Evolutionary conservation across 2,888 invertebrate species (phyloP), one percentile per base, ranked within the genome.

Genomic region (Nowickia ferox): DNA sequence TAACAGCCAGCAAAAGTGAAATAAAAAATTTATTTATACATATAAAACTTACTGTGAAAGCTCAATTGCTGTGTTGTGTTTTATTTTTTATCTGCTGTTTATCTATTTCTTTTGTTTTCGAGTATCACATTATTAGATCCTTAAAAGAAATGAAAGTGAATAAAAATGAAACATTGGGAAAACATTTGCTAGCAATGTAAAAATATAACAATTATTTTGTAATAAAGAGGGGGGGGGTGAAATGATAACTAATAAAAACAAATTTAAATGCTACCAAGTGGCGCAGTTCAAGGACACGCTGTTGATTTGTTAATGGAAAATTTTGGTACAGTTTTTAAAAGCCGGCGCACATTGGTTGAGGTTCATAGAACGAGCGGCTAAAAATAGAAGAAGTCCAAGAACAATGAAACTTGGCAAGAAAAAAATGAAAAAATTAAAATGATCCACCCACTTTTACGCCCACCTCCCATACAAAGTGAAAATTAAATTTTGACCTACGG

Each of bases 221-320:
- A 77, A 59, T 44, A 5, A 61, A 30, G 42, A 44, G 57, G 19
- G 66, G 57, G 42, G 61, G 66, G 57, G 42, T 53, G 2, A 46
- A 75, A 53, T 30, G 8, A 40, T 59, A 10, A n/a, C 38, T n/a
- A n/a, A 42, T 9, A 61, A 17, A 61, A 48, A 48, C 51, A 51
- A 44, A 71, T 22, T 2, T 40, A 42, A 46, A 63, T 30, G 30
- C 19, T 57, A 44, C 8, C 40, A 77, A 84, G 78, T 69, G 69
- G 48, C 75, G 48, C 40, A 75, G 79, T 79, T 87, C 84, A 87
- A 85, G 87, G 84, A 72, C 84, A 80, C 51, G n/a, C 42, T 66
- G 65, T 68, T 76, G 76, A 68, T 75, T 72, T 51, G 44, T 53
- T 71, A 75, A 71, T 81, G 40, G 11, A 40, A 57, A 22, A 57